Evolutionary conservation across 2,888 invertebrate species (phyloP), one percentile per base, ranked within the genome.

Genomic region (Thysanoteuthis rhombus): DNA sequence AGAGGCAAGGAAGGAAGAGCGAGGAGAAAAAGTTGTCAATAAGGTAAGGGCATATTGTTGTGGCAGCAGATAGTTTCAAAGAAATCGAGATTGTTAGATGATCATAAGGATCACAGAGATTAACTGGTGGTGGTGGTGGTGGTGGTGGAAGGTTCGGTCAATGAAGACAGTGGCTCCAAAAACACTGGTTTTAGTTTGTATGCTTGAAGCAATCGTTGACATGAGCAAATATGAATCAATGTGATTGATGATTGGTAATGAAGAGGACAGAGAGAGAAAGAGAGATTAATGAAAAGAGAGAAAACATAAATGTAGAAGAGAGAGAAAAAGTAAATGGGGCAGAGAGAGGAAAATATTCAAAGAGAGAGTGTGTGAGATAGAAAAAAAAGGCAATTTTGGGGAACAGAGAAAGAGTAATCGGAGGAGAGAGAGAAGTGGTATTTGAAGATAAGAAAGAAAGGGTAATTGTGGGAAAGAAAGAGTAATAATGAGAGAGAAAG

Each of bases 381-480:
- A 12, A 12, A 12, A 12, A 42, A 12, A 12, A 12, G 42, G 42
- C 5, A 42, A 42, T 42, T 8, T 42, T 5, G 42, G 42, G 42
- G 12, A 3, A 47, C 19, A 10, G 10, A 22, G 47, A 47, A 19
- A 47, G 47, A 42, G 42, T 42, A 12, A 42, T 5, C 12, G 42
- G 12, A 12, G 12, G 42, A 12, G 47, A 47, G 47, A 47, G 22
- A 10, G 47, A 75, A 42, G 6, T 42, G 42, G 42, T 4, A n/a
- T 0, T 6, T 6, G 8, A 6, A 0, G 19, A 12, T 1, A 1
- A n/a, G n/a, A 32, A 32, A 75, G n/a, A n/a, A n/a, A n/a, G n/a
- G 2, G 25, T 28, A 1, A 36, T 36, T 42, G 8, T 0, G 36
- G 3, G 75, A n/a, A 6, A 10, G 1, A 19, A 2, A 75, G n/a